Percentiles rank a stretch among this genome's conserved stretches.
phyloP scores from a whole-genome alignment of 2,113 vertebrate species.

The Rhinoderma darwinii region DNA sequence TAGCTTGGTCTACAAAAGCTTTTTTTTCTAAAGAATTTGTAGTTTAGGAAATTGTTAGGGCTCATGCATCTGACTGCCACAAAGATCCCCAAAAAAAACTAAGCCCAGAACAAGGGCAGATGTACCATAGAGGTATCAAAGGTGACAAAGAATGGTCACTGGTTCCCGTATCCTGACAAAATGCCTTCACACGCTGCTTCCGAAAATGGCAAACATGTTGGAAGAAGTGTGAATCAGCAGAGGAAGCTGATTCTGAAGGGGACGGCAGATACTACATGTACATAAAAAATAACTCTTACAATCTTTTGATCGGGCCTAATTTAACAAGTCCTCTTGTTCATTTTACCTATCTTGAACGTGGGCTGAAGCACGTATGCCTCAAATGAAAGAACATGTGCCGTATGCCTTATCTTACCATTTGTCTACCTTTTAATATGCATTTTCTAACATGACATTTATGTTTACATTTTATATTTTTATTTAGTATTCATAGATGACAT shows the following conservation, averaged over 20 bases:
- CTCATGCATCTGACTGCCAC: too few species aligned
- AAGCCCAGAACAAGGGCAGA: too few species aligned
- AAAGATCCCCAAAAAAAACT: too few species aligned
- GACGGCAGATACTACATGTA: background rate
- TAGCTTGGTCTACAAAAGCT: too few species aligned
- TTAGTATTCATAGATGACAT: background rate
- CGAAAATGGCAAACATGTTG: background rate
- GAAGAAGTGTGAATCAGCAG: too few species aligned
- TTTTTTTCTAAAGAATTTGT: too few species aligned
- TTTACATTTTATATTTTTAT: conserved; percentile 6
- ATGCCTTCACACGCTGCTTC: background rate
- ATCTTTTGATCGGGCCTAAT: background rate
- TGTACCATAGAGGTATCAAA: too few species aligned
- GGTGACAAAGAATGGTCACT: too few species aligned
- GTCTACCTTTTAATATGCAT: background rate
- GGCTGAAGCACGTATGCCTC: background rate
- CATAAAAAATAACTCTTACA: background rate
- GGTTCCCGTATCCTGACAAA: too few species aligned
- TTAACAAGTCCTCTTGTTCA: background rate
- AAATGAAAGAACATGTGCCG: background rate
- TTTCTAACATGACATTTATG: background rate
- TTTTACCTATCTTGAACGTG: background rate
- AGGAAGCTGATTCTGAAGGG: background rate
- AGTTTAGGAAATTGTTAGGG: too few species aligned
- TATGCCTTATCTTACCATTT: conserved; percentile 18